Evolutionary conservation across 2,797 vertebrate species (phyloP), one percentile per base, ranked within the genome.

Genomic region (Cuniculus paca): DNA sequence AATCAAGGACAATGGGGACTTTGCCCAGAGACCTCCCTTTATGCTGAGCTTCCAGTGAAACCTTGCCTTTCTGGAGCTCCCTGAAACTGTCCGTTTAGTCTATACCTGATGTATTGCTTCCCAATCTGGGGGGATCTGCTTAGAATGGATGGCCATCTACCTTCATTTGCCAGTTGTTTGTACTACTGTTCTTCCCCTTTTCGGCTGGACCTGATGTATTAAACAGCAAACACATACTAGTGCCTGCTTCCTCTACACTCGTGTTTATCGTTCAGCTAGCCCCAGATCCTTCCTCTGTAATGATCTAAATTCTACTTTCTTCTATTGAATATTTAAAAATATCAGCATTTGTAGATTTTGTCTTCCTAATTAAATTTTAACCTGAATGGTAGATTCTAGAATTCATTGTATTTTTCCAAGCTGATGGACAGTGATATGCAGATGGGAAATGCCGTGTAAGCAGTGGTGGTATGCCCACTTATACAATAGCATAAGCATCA

Each of bases 21-120:
- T 96, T 94, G 34, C 72, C 20, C 42, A 26, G 61, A 88, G 63
- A 89, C 34, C 24, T 91, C 52, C 70, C 19, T 88, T 96, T 93
- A 65, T 91, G 7, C 39, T 82, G 45, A 78, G 8, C 24, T 36
- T 83, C 45, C 16, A n/a, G 34, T 58, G n/a, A 72, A 68, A 94
- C 20, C 7, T 54, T 63, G 91, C 80, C 34, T 34, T 48, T 6
- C 45, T 56, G 45, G 36, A 87, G 17, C 6, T n/a, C 36, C 24
- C 50, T 50, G 39, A 58, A 93, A 65, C 28, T 50, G 17, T 91
- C 54, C 94, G 0, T 90, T 90, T 80, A 24, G 31, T 83, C 91
- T 91, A 13, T 24, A n/a, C 52, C 74, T 82, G 50, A 91, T 83
- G n/a, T 31, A 68, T 58, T 19, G 63, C 17, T 89, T 93, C 56